Conservation (phyloP, 1,140 invertebrate genomes). For the Sarcophaga bullata region DNA sequence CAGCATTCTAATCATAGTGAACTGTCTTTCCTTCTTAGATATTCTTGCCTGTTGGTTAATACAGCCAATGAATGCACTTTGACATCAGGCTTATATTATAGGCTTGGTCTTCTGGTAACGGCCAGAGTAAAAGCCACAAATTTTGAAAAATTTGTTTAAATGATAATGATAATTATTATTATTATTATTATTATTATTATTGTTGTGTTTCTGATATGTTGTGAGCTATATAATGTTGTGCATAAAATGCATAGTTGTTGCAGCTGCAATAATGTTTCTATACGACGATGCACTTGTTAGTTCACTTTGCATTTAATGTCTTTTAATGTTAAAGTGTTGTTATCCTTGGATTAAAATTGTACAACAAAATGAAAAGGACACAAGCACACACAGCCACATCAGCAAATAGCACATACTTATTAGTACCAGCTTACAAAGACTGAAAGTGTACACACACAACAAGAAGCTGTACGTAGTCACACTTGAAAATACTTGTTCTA, state of each 20-base stretch:
- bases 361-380: background rate
- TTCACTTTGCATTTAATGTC: conserved; percentile 35
- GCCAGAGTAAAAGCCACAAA: background rate
- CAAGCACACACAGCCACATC: conserved; percentile 3
- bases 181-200: background rate
- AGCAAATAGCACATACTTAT: background rate
- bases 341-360: conserved; percentile 40
- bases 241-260: background rate
- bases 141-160: background rate
- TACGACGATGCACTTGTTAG: conserved; percentile 24
- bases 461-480: background rate
- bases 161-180: conserved; percentile 14
- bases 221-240: too few relatives aligned
- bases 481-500: background rate
- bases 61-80: too few relatives aligned
- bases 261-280: background rate
- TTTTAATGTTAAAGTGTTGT: conserved; percentile 43
- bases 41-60: too few relatives aligned
- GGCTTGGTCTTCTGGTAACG: too few relatives aligned
- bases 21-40: too few relatives aligned
- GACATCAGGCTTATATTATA: too few relatives aligned
- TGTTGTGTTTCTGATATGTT: too few relatives aligned
- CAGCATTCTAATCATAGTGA: too few relatives aligned
- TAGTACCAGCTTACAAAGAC: too few relatives aligned
- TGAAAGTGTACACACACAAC: background rate